Evolutionary conservation across 2,888 invertebrate genomes (phyloP).

Genomic region (Tillus elongatus): DNA sequence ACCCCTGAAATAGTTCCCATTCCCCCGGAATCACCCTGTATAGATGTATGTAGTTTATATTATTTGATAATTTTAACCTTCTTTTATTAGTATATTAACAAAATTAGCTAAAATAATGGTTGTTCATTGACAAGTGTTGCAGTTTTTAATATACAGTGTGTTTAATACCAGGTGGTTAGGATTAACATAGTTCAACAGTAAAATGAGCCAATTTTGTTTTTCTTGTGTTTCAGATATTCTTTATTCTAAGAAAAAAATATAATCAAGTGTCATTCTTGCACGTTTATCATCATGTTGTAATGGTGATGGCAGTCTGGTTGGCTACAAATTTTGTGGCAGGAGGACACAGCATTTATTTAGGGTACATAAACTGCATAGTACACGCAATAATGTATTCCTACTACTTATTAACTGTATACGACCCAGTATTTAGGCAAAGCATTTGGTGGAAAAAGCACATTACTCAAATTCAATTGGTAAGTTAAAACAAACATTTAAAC

Average conservation of each 20-base stretch:
- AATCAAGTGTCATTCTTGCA: conserved; percentile 73
- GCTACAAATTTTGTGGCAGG: conserved; percentile 53
- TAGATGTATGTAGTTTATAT: no score
- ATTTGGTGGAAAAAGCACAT: conserved; percentile 79
- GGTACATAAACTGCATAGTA: conserved; percentile 61
- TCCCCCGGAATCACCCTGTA: no score
- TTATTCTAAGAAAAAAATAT: conserved; percentile 71
- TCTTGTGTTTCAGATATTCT: conserved; percentile 53
- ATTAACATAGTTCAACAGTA: no score
- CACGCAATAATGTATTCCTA: conserved; percentile 74
- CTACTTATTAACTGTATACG: conserved; percentile 63
- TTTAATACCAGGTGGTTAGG: no score
- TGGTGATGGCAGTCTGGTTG: conserved; percentile 59
- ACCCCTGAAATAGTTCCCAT: no score
- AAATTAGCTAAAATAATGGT: no score
- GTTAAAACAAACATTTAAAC: no score
- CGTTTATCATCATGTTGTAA: conserved; percentile 74
- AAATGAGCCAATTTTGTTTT: no score
- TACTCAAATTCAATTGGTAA: conserved; percentile 68
- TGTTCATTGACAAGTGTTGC: no score
- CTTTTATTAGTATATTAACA: no score
- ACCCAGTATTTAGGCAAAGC: conserved; percentile 57
- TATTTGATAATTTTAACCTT: no score
- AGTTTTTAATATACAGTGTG: no score
- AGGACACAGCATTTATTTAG: conserved; percentile 56